phyloP scores from a whole-genome alignment of 2,888 invertebrate species.

The Auanema sp. region DNA sequence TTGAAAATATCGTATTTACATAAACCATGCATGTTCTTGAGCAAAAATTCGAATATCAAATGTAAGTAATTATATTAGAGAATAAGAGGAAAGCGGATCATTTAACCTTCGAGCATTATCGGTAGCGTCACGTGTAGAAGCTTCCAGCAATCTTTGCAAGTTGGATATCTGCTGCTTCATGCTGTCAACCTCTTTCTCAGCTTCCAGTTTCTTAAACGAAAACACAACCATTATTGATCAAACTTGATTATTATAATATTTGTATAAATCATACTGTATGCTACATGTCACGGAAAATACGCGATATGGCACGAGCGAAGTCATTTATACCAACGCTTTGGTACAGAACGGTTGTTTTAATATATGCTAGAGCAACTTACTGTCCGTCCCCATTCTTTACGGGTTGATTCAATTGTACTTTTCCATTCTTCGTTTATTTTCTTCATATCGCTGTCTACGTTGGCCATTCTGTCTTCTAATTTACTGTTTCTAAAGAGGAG shows the following conservation, averaged over 20 bases:
- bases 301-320: too few relatives aligned
- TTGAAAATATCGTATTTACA: too few relatives aligned
- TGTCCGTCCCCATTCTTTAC: not conserved
- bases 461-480: slow-evolving; percentile 38
- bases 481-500: slow-evolving; percentile 28
- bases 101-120: slow-evolving; percentile 47
- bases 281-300: too few relatives aligned
- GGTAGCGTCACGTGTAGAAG: slow-evolving; percentile 42
- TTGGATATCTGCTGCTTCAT: slow-evolving; percentile 34
- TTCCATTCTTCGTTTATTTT: slow-evolving; percentile 51
- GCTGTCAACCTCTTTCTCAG: slow-evolving; percentile 33
- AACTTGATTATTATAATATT: too few relatives aligned
- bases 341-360: not conserved
- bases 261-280: too few relatives aligned
- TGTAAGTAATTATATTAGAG: slow-evolving; percentile 15
- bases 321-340: not conserved
- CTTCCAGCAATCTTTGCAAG: slow-evolving; percentile 39
- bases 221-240: too few relatives aligned
- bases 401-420: not conserved
- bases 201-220: slow-evolving; percentile 27
- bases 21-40: too few relatives aligned
- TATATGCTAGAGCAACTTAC: not conserved
- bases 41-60: too few relatives aligned
- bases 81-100: slow-evolving; percentile 34
- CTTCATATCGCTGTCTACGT: slow-evolving; percentile 38